phyloP scores from a whole-genome alignment of 2,113 vertebrate species.

The Ia io region DNA sequence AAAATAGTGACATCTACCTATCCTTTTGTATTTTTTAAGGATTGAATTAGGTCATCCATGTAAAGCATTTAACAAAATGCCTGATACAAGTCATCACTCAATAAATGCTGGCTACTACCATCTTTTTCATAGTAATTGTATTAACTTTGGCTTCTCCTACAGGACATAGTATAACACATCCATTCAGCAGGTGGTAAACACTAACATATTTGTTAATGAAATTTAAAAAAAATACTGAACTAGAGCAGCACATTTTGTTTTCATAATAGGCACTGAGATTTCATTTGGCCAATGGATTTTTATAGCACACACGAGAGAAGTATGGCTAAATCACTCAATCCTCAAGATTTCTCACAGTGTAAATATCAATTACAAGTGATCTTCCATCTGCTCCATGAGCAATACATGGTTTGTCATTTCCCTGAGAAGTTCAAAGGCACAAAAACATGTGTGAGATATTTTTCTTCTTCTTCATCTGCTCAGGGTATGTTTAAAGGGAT shows the following conservation, averaged over 20 bases:
- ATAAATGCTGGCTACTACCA: not conserved
- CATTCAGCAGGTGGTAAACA: not conserved
- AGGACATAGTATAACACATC: not conserved
- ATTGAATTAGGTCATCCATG: not conserved
- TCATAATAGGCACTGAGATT: not conserved
- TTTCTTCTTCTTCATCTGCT: not conserved
- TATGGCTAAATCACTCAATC: not conserved
- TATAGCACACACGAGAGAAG: not conserved
- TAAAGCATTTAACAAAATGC: not conserved
- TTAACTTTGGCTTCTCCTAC: not conserved
- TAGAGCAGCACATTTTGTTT: not conserved
- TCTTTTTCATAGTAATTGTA: not conserved
- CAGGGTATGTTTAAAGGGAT: not conserved
- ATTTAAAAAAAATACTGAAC: not conserved
- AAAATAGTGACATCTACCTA: not conserved
- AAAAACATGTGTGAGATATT: not conserved
- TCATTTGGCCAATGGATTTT: not conserved
- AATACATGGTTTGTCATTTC: not conserved
- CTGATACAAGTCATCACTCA: not conserved
- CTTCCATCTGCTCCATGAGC: not conserved
- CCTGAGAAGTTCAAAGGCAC: slow-evolving; percentile 8
- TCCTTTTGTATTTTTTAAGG: not conserved
- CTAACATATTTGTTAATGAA: not conserved
- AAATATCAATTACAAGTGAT: not conserved
- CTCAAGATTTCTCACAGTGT: not conserved